A percentile compares a stretch with the other conserved stretches of the same genome.
Conservation (phyloP, 23 tunicate species). For the Ciona savignyi region DNA sequence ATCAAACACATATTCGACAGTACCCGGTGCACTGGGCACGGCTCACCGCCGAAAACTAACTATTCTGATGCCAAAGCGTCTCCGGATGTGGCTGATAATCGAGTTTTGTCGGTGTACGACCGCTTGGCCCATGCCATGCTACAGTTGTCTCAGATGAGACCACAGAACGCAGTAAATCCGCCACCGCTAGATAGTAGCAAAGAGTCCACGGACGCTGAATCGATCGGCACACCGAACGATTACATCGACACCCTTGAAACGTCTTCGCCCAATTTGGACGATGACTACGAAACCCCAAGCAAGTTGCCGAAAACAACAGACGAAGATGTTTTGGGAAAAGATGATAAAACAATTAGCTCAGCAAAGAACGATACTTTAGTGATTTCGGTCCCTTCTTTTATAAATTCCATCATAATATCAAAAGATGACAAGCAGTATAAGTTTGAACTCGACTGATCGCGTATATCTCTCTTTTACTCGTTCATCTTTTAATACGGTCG, state of each 20-base stretch:
- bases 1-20: slow-evolving; percentile 75
- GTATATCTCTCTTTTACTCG: too few species aligned
- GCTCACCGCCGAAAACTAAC: not conserved
- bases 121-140: slow-evolving; percentile 46
- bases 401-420: too few species aligned
- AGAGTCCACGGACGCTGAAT: not conserved
- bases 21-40: slow-evolving; percentile 30
- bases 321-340: too few species aligned
- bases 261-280: not conserved
- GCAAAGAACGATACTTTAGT: too few species aligned
- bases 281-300: not conserved
- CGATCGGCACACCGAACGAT: not conserved
- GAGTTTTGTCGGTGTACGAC: slow-evolving; percentile 20
- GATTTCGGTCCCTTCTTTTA: too few species aligned
- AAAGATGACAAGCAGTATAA: too few species aligned
- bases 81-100: not conserved
- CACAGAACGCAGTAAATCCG: not conserved
- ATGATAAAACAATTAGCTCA: too few species aligned
- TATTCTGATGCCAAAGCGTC: not conserved
- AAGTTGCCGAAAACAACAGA: not conserved
- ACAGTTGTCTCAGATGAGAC: slow-evolving; percentile 27
- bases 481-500: too few species aligned
- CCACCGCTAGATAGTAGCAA: not conserved
- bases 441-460: too few species aligned
- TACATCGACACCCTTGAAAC: not conserved